Base-by-base conservation (phyloP, 2,113 vertebrate genomes). In the Dipodomys ordii region DNA sequence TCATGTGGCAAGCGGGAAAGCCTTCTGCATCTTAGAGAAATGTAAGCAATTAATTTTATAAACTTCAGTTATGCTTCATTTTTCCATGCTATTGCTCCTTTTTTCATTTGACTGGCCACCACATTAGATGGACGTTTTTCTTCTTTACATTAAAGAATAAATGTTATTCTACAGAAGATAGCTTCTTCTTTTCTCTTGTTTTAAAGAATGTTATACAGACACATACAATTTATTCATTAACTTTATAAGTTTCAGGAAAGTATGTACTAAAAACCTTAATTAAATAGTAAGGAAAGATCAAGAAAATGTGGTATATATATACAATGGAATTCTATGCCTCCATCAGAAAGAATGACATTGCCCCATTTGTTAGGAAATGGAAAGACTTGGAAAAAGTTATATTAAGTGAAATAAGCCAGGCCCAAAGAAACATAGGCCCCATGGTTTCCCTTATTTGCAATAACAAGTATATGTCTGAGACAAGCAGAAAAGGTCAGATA, bases 1-100 rank as follows among this genome's bases (percentile, higher is more conserved):
- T 94, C 89, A 87, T 53, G 30, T 73, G 22, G 46, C 15, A 64
- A 64, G 20, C 1, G 22, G 11, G 23, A 64, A 8, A 64, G 6
- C 62, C 20, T 64, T 25, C 32, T 83, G 74, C 23, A 82, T 78
- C 83, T 73, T 93, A 64, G 92, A 95, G 88, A 95, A 96, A 87
- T 89, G 87, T 15, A 81, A 84, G 39, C 64, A 84, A 72, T 88
- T 94, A 92, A 91, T 91, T 94, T 80, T 89, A 94, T 89, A 94
- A 94, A 92, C 20, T n/a, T 94, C 68, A 91, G 74, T 90, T 91
- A 91, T 30, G 30, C 78, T 87, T 94, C 72, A 89, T 87, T 97
- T 49, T 93, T 87, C 83, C 77, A 93, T 87, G 53, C 23, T 68
- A 57, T 19, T 77, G 72, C 81, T 65, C 68, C 81, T 83, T 88